Conservation (phyloP, 1,140 invertebrate species). For the Drosophila saltans region DNA sequence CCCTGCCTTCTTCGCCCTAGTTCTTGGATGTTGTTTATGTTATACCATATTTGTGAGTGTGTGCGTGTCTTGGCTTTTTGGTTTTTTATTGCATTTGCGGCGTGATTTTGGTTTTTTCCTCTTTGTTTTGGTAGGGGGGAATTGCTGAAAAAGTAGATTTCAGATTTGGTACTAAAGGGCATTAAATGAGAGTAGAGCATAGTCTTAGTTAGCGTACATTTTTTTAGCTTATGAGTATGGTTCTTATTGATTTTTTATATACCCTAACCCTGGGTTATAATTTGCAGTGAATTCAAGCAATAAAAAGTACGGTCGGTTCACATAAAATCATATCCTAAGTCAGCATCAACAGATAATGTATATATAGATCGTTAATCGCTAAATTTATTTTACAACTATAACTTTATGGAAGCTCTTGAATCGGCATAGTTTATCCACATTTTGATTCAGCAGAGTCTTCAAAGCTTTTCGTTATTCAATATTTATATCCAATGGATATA, state of each 20-base stretch:
- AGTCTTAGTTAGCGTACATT: slow-evolving; percentile 11
- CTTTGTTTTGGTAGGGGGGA: slow-evolving; percentile 12
- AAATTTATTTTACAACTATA: too few species aligned
- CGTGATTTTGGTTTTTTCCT: slow-evolving; percentile 45
- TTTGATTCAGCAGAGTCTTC: too few species aligned
- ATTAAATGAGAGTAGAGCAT: slow-evolving; percentile 19
- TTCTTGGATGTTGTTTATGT: slow-evolving; percentile 61
- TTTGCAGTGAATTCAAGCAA: too few species aligned
- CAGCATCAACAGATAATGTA: too few species aligned
- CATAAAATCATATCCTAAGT: too few species aligned
- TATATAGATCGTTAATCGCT: too few species aligned
- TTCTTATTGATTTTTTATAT: slow-evolving; percentile 13
- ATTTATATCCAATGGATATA: too few species aligned
- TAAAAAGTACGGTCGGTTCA: too few species aligned
- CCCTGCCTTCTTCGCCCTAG: neutral
- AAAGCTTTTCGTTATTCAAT: too few species aligned
- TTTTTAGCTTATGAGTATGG: slow-evolving; percentile 5
- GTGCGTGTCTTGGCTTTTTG: slow-evolving; percentile 14
- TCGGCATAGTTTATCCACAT: too few species aligned
- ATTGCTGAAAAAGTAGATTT: slow-evolving; percentile 11
- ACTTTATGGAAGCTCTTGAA: too few species aligned
- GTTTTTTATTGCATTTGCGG: slow-evolving; percentile 61
- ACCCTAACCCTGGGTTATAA: neutral
- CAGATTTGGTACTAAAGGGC: slow-evolving; percentile 7
- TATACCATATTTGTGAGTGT: slow-evolving; percentile 45